Conservation (phyloP, 2,797 vertebrate genomes). For the Melanotaenia trifasciata region DNA sequence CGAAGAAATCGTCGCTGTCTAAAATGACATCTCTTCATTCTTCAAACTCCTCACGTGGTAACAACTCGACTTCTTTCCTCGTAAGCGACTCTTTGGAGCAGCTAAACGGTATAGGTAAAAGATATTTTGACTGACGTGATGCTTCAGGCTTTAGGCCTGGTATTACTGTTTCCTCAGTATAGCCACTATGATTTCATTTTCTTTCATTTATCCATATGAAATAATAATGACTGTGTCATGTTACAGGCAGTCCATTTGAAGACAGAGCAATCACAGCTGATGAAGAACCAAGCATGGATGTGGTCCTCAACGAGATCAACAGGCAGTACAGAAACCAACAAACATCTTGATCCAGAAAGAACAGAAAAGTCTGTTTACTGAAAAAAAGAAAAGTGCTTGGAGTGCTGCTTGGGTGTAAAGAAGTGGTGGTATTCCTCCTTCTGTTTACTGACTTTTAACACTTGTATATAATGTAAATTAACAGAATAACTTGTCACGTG, state of each 20-base stretch:
- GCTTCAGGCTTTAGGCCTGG: background rate
- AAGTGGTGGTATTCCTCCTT: too few species aligned
- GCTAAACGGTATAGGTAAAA: conserved; percentile 76
- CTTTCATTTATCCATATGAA: background rate
- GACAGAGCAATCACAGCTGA: conserved; percentile 72
- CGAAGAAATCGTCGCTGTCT: conserved; percentile 82
- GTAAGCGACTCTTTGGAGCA: conserved; percentile 84
- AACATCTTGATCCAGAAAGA: conserved; percentile 16
- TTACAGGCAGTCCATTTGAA: conserved; percentile 72
- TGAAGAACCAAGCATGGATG: conserved; percentile 66
- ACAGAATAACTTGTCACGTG: conserved; percentile 14
- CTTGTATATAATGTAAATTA: conserved; percentile 38
- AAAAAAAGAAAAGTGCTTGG: too few species aligned
- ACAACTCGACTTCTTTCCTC: conserved; percentile 86
- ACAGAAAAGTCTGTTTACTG: background rate
- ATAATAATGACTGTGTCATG: conserved; percentile 4
- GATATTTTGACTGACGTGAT: background rate
- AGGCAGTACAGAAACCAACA: conserved; percentile 44
- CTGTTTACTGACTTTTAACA: background rate
- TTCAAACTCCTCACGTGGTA: conserved; percentile 78
- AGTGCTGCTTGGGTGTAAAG: too few species aligned
- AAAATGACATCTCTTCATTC: conserved; percentile 84
- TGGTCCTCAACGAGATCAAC: conserved; percentile 80
- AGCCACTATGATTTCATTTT: background rate
- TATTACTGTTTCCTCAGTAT: background rate